A percentile compares a stretch with the other conserved stretches of the same genome.
phyloP scores from a whole-genome alignment of 2,888 invertebrate species.

The Euplexia lucipara region DNA sequence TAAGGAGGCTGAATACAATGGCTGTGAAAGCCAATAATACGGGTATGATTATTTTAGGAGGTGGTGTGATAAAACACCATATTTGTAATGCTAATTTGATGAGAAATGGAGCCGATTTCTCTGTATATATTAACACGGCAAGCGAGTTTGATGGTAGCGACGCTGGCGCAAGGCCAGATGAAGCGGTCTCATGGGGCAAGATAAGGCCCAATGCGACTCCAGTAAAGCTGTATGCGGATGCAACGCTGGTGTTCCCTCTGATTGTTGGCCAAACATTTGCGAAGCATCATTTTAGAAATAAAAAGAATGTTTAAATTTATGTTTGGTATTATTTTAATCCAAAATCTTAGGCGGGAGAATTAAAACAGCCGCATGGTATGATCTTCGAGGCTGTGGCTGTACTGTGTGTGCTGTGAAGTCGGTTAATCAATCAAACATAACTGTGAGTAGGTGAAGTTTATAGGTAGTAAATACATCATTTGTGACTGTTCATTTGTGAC shows the following conservation, averaged over 20 bases:
- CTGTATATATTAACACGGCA: constrained; percentile 98
- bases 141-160: constrained; percentile 99
- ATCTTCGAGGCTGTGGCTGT: too few species aligned
- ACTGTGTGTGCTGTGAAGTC: too few species aligned
- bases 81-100: constrained; percentile 99
- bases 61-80: constrained; percentile 99
- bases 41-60: constrained; percentile 99
- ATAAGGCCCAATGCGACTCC: constrained; percentile 96
- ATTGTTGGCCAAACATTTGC: constrained; percentile 99
- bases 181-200: constrained; percentile 99
- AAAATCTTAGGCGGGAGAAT: too few species aligned
- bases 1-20: constrained; percentile 97
- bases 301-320: constrained; percentile 85
- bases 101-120: constrained; percentile 99
- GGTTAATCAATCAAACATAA: too few species aligned
- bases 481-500: too few species aligned
- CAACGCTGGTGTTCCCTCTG: constrained; percentile 97
- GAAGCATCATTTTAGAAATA: constrained; percentile 91
- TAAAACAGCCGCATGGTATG: too few species aligned
- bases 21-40: constrained; percentile 97
- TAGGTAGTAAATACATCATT: too few species aligned
- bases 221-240: constrained; percentile 98
- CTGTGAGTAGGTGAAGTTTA: too few species aligned
- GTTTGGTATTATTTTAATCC: constrained; percentile 33
- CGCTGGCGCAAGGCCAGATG: constrained; percentile 99